Base-by-base conservation (phyloP, 2,797 vertebrate genomes). In the Sorex maritimensis region DNA sequence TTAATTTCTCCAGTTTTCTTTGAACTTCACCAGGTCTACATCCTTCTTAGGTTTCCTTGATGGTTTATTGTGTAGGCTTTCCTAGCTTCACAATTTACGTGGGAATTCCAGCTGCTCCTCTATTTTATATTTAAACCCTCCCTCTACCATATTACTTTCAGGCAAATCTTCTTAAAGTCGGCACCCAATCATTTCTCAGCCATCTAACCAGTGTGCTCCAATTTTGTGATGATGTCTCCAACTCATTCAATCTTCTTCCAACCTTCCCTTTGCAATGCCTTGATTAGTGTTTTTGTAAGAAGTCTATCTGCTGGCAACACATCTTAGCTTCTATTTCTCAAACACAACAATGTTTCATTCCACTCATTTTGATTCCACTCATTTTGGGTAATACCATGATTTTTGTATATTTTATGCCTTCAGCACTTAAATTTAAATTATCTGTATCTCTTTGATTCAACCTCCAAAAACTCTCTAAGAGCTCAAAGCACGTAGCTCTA, bases 401-500 rank as follows among this genome's bases (percentile, higher is more conserved):
- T 72, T 86, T 80, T 92, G 34, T 41, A 74, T 88, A 63, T 58
- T 85, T 61, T n/a, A 83, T 14, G 11, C 2, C 12, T 78, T 82
- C 26, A 5, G 63, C 28, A 85, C 8, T 34, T 34, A 34, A 34
- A 34, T 34, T 34, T 34, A 34, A 83, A 71, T 67, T 84, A 58
- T 71, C 30, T 89, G 0, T 63, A 46, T 81, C 2, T 79, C 26
- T 8, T 85, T 72, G 63, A 67, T 83, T 78, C 65, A 28, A 92
- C 75, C 91, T 82, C 44, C 80, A 61, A 61, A 61, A 95, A 82
- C 1, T 61, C 61, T 52, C 52, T 6, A 52, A 86, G 38, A 34
- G 15, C 5, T 67, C 11, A 28, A 28, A 67, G 65, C 28, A 67
- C 28, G 72, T 21, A 93, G 46, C 2, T 81, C 38, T 71, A 69